These are phyloP conservation scores for Agapornis roseicollis DNA, from an alignment of 2,113 vertebrate species.

Conservation along the genomic window DNA sequence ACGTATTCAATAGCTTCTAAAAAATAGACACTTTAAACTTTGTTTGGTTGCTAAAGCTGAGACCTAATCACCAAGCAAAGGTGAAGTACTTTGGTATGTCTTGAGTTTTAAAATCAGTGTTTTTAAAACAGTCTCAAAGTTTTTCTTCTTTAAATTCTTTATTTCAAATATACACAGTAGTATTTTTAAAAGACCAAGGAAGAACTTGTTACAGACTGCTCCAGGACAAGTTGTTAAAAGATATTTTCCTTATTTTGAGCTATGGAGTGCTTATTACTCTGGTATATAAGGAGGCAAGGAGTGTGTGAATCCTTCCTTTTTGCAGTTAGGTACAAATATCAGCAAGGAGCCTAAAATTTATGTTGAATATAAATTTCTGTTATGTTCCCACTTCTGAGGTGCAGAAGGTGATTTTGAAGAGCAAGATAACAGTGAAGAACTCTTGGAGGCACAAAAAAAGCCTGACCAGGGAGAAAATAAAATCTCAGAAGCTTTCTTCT, in stretches of 20 bases:
- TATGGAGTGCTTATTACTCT: neutral
- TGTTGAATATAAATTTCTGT: neutral
- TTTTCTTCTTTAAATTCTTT: neutral
- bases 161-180: neutral
- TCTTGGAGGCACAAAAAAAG: neutral
- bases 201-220: neutral
- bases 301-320: neutral
- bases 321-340: neutral
- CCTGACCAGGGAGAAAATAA: constrained; percentile 42
- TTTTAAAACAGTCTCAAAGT: neutral
- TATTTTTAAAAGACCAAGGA: neutral
- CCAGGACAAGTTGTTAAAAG: neutral
- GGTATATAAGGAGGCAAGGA: neutral
- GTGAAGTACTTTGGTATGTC: neutral
- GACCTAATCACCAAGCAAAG: neutral
- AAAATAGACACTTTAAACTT: neutral
- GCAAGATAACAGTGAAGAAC: neutral
- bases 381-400: constrained; percentile 1
- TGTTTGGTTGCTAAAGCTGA: neutral
- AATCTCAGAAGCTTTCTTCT: constrained; percentile 76
- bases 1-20: neutral
- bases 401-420: neutral
- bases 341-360: neutral
- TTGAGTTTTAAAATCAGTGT: neutral
- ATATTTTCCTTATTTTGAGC: neutral